A percentile compares a stretch with the other conserved stretches of the same genome.
phyloP scores from a whole-genome alignment of 2,113 vertebrate species.

The Lipophrys pholis region DNA sequence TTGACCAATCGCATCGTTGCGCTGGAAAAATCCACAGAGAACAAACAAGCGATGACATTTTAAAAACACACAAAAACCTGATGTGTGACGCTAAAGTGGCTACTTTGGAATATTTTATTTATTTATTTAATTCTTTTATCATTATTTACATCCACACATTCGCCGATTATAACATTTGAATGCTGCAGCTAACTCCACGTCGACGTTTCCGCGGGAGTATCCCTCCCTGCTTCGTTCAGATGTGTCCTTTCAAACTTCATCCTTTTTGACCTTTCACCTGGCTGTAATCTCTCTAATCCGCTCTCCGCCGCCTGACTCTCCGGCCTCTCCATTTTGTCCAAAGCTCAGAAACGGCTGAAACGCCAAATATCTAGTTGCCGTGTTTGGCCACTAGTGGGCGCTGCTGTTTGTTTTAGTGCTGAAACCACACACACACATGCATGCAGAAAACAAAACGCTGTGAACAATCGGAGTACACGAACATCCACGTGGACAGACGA shows the following conservation, averaged over 20 bases:
- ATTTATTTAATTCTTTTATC: too few species aligned
- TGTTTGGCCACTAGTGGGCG: too few species aligned
- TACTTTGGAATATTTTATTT: too few species aligned
- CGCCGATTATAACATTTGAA: neutral
- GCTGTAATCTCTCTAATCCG: conserved; percentile 53
- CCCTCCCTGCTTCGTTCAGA: neutral
- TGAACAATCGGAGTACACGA: too few species aligned
- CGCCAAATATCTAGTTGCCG: too few species aligned
- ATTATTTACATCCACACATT: neutral
- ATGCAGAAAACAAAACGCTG: too few species aligned
- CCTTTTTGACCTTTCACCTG: conserved; percentile 51
- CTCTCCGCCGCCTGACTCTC: conserved; percentile 2
- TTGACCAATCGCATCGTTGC: conserved; percentile 73
- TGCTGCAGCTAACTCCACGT: neutral
- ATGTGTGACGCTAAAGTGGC: too few species aligned
- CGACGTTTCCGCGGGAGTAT: neutral
- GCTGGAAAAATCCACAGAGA: conserved; percentile 29
- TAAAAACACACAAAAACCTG: too few species aligned
- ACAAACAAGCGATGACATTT: neutral
- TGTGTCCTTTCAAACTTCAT: conserved; percentile 23
- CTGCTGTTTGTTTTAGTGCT: too few species aligned
- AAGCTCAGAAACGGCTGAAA: too few species aligned
- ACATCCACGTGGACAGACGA: too few species aligned
- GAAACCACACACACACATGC: too few species aligned
- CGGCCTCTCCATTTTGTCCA: conserved; percentile 2